Evolutionary conservation across 2,888 invertebrate genomes (phyloP), one percentile per base, ranked within the genome.

Genomic region (Sisyra nigra): DNA sequence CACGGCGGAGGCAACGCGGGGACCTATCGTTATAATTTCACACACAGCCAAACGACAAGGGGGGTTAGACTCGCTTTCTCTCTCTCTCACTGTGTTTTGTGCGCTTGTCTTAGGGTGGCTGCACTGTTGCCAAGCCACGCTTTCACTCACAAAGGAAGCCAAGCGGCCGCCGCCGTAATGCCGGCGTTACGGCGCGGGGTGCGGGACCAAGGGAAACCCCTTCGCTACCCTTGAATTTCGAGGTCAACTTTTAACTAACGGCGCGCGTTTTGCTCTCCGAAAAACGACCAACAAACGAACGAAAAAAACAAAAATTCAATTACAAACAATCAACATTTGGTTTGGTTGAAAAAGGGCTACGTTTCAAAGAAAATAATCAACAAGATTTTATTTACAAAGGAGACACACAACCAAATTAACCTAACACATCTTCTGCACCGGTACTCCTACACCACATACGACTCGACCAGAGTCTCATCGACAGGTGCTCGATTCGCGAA

Each of bases 181-280:
- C 40, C 51, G 45, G 46, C 47, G 45, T 42, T 51, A 53, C 53
- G 48, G 24, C 50, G 45, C 48, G 51, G 46, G 44, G 30, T 34
- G 50, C 49, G 52, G 52, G 53, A 51, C 51, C 47, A 49, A 51
- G 53, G 52, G 53, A 54, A 51, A 56, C 57, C 57, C 59, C 61
- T 59, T 58, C 59, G 58, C 58, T 61, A 62, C 61, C 61, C 63
- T 64, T 61, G 61, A 63, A 63, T 62, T 58, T 62, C 62, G 63
- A 63, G 64, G 64, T 63, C 63, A 63, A 59, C 61, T 57, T 61
- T 61, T 57, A 61, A 58, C 56, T 57, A 53, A 36, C 15, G 41
- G 41, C 41, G 41, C 37, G 44, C 33, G 29, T 24, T 24, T 24
- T 24, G 24, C 24, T 24, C n/a, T n/a, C 24, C 24, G 24, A 24